Conservation (phyloP, 2,797 vertebrate species). For the Acrossocheilus fasciatus region DNA sequence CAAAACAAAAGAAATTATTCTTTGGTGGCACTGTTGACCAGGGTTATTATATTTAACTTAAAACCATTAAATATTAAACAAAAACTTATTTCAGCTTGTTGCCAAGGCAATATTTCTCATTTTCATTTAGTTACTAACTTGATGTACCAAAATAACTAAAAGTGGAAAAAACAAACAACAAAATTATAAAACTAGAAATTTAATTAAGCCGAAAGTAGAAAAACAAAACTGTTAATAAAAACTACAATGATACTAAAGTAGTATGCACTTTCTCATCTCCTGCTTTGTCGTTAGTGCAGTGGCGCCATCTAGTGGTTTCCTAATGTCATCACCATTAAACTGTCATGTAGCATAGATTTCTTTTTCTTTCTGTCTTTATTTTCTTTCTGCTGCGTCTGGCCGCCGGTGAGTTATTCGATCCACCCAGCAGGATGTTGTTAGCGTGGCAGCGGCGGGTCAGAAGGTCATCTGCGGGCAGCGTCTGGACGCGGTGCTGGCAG, state of each 20-base stretch:
- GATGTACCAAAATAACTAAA: not conserved
- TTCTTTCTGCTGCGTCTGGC: not conserved
- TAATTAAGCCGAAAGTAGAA: not conserved
- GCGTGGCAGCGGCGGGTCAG: constrained; percentile 59
- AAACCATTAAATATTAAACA: no score
- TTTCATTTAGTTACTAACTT: not conserved
- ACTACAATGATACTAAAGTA: not conserved
- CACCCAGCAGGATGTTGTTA: constrained; percentile 57
- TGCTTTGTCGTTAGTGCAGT: not conserved
- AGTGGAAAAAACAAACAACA: not conserved
- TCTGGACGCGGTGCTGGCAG: not conserved
- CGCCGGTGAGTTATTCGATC: not conserved
- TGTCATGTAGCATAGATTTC: not conserved
- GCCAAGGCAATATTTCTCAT: not conserved
- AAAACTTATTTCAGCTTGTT: not conserved
- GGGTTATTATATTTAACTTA: not conserved
- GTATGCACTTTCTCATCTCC: not conserved
- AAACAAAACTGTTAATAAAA: not conserved
- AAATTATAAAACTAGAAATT: not conserved
- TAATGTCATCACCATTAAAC: not conserved
- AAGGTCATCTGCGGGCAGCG: constrained; percentile 28
- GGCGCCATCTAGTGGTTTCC: constrained; percentile 33
- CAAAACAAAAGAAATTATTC: not conserved
- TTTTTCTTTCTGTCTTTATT: not conserved
- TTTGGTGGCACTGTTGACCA: not conserved